Conservation (phyloP, 2,113 vertebrate species). For the Hiodon tergisus region DNA sequence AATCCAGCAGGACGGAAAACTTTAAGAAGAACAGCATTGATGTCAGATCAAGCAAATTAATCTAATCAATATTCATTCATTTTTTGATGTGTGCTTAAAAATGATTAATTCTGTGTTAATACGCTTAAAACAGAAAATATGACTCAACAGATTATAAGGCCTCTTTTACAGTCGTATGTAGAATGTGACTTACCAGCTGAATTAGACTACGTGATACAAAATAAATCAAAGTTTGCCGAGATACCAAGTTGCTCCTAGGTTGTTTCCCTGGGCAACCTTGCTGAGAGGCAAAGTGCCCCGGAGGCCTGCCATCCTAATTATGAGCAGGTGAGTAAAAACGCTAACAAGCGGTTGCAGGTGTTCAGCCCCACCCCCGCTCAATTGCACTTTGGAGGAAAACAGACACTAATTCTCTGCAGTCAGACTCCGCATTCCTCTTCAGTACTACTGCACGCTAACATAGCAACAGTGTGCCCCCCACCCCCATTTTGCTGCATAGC, state of each 20-base stretch:
- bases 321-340: conserved; percentile 34
- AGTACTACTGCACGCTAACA: neutral
- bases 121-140: no score
- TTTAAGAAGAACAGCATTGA: no score
- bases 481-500: neutral
- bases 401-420: no score
- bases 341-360: conserved; percentile 27
- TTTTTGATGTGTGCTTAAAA: no score
- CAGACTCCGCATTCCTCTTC: neutral
- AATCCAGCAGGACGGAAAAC: no score
- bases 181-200: neutral
- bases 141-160: no score
- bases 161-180: no score
- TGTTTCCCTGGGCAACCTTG: neutral
- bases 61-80: no score
- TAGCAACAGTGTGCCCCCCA: neutral
- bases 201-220: neutral
- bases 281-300: conserved; percentile 36
- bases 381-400: neutral
- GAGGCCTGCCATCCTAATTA: conserved; percentile 46
- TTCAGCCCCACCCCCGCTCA: conserved; percentile 43
- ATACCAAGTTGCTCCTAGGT: neutral
- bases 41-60: no score
- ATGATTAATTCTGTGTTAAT: no score
- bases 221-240: neutral